Base-by-base conservation (phyloP, 2,797 vertebrate genomes). In the Vespertilio murinus region DNA sequence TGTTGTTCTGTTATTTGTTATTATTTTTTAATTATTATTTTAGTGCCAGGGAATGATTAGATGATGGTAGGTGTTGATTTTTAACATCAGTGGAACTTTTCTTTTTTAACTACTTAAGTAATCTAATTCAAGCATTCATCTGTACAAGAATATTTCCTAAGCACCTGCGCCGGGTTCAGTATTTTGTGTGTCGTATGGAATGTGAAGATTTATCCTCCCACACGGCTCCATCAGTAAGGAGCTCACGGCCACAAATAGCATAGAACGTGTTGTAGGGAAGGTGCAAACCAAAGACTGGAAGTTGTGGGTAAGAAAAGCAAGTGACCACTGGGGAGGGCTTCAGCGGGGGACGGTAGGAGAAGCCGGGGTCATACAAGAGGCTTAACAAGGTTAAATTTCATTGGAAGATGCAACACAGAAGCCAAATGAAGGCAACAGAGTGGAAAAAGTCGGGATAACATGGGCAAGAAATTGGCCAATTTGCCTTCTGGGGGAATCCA, bases 401-500 rank as follows among this genome's bases (percentile, higher is more conserved):
- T 6, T 17, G 22, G 71, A 93, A 89, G 65, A 52, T 64, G 65
- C 47, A 90, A 77, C 78, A 52, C 42, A 54, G 59, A 89, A 86
- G 33, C 13, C 33, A 71, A 83, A 90, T 12, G 75, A 90, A 93
- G 70, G 35, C 81, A 88, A 61, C 20, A 67, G 59, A 94, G 78
- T 93, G 52, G 79, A 77, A 88, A 92, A 93, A 61, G 64, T 84
- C 86, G 35, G 73, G 52, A 28, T 91, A 69, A 92, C 80, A 8
- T 82, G 90, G 84, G 47, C 73, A 67, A 90, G 86, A 79, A 82
- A 90, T 88, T 52, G 74, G 71, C 61, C 86, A 91, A 28, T 96
- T 96, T 92, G 61, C 40, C 6, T 84, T 74, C 74, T 38, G 23
- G 75, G 90, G 84, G 86, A 90, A 95, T 42, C 13, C 83, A 35